phyloP scores from a whole-genome alignment of 2,888 invertebrate species.

The Bhutanitis thaidina region DNA sequence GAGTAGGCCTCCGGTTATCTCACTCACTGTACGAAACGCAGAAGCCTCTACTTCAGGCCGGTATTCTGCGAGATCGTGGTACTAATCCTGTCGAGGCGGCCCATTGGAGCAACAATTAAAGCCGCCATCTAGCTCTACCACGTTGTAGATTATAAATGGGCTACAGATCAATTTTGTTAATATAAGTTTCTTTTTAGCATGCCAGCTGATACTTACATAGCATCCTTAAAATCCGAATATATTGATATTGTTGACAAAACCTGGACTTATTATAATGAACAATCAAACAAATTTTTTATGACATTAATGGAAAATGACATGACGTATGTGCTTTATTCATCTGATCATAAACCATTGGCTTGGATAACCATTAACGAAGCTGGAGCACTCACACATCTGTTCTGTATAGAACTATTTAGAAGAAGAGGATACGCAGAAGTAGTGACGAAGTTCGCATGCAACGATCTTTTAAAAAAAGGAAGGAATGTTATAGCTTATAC shows the following conservation, averaged over 20 bases:
- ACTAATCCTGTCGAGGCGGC: no score
- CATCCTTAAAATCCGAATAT: slow-evolving; percentile 26
- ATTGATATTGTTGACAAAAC: slow-evolving; percentile 28
- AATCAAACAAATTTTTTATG: slow-evolving; percentile 27
- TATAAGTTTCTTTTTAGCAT: slow-evolving; percentile 19
- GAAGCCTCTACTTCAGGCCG: no score
- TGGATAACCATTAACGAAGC: slow-evolving; percentile 44
- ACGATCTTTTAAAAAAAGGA: slow-evolving; percentile 30
- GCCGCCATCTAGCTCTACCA: no score
- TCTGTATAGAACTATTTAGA: slow-evolving; percentile 43
- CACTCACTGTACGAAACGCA: no score
- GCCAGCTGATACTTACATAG: slow-evolving; percentile 31
- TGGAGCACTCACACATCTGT: slow-evolving; percentile 47
- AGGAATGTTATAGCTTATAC: slow-evolving; percentile 30
- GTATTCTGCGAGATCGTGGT: no score
- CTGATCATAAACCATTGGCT: slow-evolving; percentile 30
- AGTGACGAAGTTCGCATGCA: slow-evolving; percentile 36
- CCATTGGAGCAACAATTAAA: no score
- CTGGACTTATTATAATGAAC: slow-evolving; percentile 29
- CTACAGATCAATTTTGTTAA: no score
- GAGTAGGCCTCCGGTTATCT: no score
- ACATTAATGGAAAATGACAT: slow-evolving; percentile 26
- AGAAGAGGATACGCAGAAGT: slow-evolving; percentile 46
- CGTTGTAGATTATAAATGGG: no score
- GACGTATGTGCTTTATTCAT: slow-evolving; percentile 32